phyloP scores from a whole-genome alignment of 2,888 invertebrate species.

The Pyrocoelia pectoralis region DNA sequence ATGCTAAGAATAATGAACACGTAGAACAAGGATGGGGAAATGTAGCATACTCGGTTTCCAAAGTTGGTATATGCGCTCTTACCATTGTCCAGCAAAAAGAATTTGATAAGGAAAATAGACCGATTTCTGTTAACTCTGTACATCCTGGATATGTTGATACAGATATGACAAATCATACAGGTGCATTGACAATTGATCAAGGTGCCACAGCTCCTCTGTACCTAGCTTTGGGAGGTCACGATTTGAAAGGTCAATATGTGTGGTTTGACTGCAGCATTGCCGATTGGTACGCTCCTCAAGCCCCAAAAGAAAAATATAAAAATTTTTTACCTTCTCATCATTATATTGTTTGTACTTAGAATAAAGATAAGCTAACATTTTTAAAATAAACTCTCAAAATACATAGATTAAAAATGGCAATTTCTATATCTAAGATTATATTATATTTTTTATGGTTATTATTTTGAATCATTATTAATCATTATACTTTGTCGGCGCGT shows the following conservation, averaged over 20 bases:
- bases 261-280: constrained; percentile 68
- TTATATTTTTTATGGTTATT: too few species aligned
- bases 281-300: constrained; percentile 61
- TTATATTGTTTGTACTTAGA: too few species aligned
- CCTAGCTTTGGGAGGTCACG: constrained; percentile 67
- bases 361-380: too few species aligned
- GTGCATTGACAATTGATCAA: constrained; percentile 65
- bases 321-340: too few species aligned
- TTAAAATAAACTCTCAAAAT: too few species aligned
- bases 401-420: too few species aligned
- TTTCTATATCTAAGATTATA: too few species aligned
- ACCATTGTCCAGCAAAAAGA: constrained; percentile 72
- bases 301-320: background rate
- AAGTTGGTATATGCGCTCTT: constrained; percentile 76
- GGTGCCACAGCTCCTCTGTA: constrained; percentile 69
- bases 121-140: constrained; percentile 74
- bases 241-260: constrained; percentile 69
- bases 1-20: constrained; percentile 46
- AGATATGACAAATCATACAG: constrained; percentile 73
- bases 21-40: constrained; percentile 51
- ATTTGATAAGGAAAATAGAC: constrained; percentile 64
- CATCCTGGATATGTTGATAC: constrained; percentile 83
- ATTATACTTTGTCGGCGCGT: too few species aligned
- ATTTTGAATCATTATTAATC: too few species aligned
- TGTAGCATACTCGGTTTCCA: constrained; percentile 74